Percentiles rank a stretch among this genome's conserved stretches.
Conservation (phyloP, 1,140 invertebrate species). For the Chrysomallon squamiferum region DNA sequence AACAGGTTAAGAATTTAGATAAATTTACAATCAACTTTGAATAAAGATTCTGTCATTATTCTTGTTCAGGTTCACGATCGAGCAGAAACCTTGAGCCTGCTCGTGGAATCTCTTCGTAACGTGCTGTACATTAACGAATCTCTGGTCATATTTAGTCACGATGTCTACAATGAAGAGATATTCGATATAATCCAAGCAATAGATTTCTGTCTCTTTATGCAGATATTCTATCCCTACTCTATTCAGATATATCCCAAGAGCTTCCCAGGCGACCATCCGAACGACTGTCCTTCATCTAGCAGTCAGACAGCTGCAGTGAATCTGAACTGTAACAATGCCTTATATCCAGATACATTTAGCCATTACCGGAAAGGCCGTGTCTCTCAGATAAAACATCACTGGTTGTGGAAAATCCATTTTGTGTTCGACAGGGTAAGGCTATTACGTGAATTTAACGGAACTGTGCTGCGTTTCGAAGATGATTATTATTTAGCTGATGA, state of each 20-base stretch:
- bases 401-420: neutral
- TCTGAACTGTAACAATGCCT: neutral
- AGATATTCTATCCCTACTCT: conserved; percentile 1
- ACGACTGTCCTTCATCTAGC: neutral
- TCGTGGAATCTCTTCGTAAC: conserved; percentile 90
- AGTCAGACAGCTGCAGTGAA: neutral
- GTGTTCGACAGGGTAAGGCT: neutral
- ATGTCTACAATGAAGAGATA: conserved; percentile 89
- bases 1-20: conserved; percentile 47
- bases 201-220: conserved; percentile 70
- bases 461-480: neutral
- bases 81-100: conserved; percentile 86
- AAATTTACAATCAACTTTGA: conserved; percentile 42
- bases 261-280: neutral
- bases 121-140: conserved; percentile 86
- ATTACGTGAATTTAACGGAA: neutral
- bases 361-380: neutral
- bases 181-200: conserved; percentile 88
- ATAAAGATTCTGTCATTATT: conserved; percentile 44
- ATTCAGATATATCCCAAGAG: neutral
- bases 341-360: neutral
- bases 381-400: conserved; percentile 1
- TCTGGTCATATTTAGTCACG: conserved; percentile 93
- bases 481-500: conserved; percentile 5
- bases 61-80: conserved; percentile 85